Percentiles rank a stretch among this genome's conserved stretches.
phyloP scores from a whole-genome alignment of 2,113 vertebrate genomes.

The Myotis davidii region DNA sequence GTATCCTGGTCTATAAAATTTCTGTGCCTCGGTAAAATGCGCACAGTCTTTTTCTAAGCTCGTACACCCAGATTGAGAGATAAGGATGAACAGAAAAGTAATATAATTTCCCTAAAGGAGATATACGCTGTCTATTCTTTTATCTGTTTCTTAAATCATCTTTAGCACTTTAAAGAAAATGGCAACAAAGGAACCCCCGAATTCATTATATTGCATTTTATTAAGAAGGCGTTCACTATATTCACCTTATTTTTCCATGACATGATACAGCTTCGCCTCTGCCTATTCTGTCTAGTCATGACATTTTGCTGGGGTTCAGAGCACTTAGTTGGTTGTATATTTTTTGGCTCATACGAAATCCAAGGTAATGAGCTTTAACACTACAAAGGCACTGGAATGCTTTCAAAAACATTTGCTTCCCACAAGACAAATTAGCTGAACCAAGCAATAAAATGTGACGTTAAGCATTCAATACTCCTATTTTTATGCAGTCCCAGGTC shows the following conservation, averaged over 20 bases:
- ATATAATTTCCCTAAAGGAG: not conserved
- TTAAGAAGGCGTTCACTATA: not conserved
- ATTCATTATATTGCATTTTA: not conserved
- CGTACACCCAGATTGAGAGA: not conserved
- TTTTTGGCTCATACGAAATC: slow-evolving; percentile 79
- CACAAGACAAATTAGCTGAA: slow-evolving; percentile 83
- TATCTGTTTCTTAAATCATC: not conserved
- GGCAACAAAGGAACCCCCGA: not conserved
- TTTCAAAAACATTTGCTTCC: slow-evolving; percentile 80
- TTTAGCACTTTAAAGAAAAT: slow-evolving; percentile 1
- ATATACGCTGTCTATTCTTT: not conserved
- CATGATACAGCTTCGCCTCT: not conserved
- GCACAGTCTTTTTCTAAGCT: not conserved
- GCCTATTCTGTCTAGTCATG: slow-evolving; percentile 39
- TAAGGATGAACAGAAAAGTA: not conserved
- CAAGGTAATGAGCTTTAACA: slow-evolving; percentile 82
- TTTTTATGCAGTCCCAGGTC: slow-evolving; percentile 81
- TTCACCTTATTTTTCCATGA: not conserved
- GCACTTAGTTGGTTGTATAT: slow-evolving; percentile 58
- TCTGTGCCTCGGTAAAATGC: not conserved
- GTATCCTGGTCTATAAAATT: not conserved
- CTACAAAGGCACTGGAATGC: slow-evolving; percentile 77
- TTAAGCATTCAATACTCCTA: slow-evolving; percentile 80
- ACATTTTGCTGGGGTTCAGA: slow-evolving; percentile 48
- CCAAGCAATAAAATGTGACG: slow-evolving; percentile 82